Evolutionary conservation across 2,797 vertebrate genomes (phyloP).

Genomic region (Trichosurus vulpecula): DNA sequence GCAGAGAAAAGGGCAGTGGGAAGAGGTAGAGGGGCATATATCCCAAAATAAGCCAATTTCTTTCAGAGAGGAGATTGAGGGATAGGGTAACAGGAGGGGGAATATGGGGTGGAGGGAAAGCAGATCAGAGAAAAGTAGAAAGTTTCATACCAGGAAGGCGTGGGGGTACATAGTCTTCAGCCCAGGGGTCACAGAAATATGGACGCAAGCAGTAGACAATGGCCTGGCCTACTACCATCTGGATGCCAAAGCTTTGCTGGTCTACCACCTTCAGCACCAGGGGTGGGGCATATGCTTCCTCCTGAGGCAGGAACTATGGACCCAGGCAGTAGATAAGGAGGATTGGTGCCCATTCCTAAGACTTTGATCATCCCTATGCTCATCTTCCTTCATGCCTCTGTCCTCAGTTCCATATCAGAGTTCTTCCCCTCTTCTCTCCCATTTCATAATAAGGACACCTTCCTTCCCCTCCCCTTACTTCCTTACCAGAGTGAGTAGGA

Average conservation of each 20-base stretch:
- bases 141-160: slow-evolving; percentile 32
- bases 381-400: not conserved
- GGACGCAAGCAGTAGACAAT: slow-evolving; percentile 68
- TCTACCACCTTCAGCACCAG: slow-evolving; percentile 81
- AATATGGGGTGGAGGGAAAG: not conserved
- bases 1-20: not conserved
- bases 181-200: slow-evolving; percentile 74
- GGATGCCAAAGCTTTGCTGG: slow-evolving; percentile 65
- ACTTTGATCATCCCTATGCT: not conserved
- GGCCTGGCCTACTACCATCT: slow-evolving; percentile 76
- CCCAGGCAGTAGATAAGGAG: not conserved
- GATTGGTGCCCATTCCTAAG: not conserved
- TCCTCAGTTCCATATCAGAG: not conserved
- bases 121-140: accelerated
- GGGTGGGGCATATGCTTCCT: slow-evolving; percentile 73
- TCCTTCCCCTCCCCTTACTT: not conserved
- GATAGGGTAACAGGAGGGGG: not conserved
- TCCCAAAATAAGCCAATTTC: not conserved
- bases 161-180: not conserved
- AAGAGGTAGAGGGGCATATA: not conserved
- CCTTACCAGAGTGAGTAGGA: slow-evolving; percentile 80
- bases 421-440: not conserved
- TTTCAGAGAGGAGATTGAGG: not conserved
- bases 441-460: accelerated
- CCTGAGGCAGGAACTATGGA: slow-evolving; percentile 78